Percentiles rank a stretch among this genome's conserved stretches.
Evolutionary conservation across 2,113 vertebrate genomes (phyloP).

Genomic region (Bagarius yarrelli): DNA sequence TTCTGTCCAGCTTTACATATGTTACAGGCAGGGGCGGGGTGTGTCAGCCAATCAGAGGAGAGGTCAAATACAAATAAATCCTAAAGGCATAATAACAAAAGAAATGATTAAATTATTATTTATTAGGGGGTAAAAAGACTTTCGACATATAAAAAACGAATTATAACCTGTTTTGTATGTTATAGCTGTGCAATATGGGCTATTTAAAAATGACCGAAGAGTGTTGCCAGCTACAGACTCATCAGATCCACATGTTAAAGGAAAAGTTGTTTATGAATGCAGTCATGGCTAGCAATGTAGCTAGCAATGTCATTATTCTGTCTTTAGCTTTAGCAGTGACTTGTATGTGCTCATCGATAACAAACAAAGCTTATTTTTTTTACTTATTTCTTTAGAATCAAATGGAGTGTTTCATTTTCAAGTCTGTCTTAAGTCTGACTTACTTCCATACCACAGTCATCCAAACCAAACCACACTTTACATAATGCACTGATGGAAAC

Average conservation of each 20-base stretch:
- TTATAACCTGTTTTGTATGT: constrained; percentile 6
- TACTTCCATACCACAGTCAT: constrained; percentile 58
- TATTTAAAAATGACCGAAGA: neutral
- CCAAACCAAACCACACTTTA: constrained; percentile 53
- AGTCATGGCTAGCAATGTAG: neutral
- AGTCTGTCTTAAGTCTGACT: constrained; percentile 58
- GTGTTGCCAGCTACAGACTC: neutral
- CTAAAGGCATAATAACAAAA: neutral
- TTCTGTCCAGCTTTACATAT: neutral
- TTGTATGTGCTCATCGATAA: constrained; percentile 7
- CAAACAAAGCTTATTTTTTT: constrained; percentile 22
- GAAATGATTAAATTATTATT: neutral
- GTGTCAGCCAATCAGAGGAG: constrained; percentile 2
- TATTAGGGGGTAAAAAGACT: neutral
- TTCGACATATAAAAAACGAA: neutral
- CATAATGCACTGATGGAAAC: constrained; percentile 65
- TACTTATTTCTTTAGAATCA: constrained; percentile 43
- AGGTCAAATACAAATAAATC: neutral
- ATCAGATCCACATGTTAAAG: neutral
- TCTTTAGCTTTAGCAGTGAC: neutral
- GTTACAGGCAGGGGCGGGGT: constrained; percentile 1
- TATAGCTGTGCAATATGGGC: neutral
- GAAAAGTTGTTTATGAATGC: neutral
- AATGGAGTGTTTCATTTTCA: constrained; percentile 55
- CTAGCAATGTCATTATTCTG: neutral